These are phyloP conservation scores for Agonum fuliginosum DNA, from an alignment of 2,888 invertebrate species.

Conservation along the genomic window DNA sequence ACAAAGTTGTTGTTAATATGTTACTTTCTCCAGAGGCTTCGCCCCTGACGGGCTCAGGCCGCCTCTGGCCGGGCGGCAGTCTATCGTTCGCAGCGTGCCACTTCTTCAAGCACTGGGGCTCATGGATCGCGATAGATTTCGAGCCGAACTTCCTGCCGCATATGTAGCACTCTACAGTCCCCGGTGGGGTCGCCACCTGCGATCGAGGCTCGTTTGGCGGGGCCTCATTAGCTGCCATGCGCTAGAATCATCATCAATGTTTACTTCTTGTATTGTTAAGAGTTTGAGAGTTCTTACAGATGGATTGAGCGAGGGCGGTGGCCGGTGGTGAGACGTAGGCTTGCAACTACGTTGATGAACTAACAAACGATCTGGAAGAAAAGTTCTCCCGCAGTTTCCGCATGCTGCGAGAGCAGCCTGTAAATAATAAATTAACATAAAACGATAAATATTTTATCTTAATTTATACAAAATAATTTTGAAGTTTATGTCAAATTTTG, in stretches of 20 bases:
- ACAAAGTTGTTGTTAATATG: too few relatives aligned
- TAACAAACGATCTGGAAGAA: constrained; percentile 79
- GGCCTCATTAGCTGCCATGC: neutral
- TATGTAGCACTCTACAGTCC: constrained; percentile 76
- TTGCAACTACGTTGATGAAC: constrained; percentile 77
- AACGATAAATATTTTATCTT: too few relatives aligned
- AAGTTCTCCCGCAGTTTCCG: constrained; percentile 80
- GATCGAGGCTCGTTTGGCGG: neutral
- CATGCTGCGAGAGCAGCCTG: constrained; percentile 77
- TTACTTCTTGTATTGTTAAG: neutral
- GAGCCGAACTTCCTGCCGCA: constrained; percentile 81
- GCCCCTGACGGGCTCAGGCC: constrained; percentile 61
- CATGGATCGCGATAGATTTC: constrained; percentile 79
- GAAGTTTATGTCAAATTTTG: too few relatives aligned
- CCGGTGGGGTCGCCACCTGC: constrained; percentile 62
- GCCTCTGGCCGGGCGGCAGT: constrained; percentile 73
- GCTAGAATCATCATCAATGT: neutral
- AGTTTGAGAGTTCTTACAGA: neutral
- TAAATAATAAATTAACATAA: too few relatives aligned
- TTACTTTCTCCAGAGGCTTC: constrained; percentile 5
- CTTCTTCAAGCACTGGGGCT: constrained; percentile 80
- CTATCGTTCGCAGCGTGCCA: constrained; percentile 78
- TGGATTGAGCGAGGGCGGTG: neutral
- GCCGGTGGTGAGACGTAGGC: constrained; percentile 59
- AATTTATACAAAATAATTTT: too few relatives aligned